Base-by-base conservation (phyloP, 2,113 vertebrate species). In the Theristicus caerulescens region DNA sequence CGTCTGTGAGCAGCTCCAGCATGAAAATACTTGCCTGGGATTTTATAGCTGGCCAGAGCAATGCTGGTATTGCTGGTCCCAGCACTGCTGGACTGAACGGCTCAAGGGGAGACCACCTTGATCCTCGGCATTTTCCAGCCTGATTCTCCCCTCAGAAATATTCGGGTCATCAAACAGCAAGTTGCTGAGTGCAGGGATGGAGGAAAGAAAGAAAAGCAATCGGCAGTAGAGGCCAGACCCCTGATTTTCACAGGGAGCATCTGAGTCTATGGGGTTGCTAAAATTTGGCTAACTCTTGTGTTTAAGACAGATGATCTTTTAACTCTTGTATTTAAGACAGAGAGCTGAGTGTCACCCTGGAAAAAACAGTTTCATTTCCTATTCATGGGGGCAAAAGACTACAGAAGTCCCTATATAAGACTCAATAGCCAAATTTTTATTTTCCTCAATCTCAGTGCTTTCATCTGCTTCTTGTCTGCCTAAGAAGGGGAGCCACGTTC, bases 151-250 rank as follows among this genome's bases (percentile, higher is more conserved):
- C 29, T 26, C 54, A 40, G 52, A 73, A 93, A 73, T 40, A 65
- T 38, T 34, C 38, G 27, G 10, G 13, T 21, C 18, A 61, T 29
- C 26, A 64, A 84, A 59, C 3, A 69, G 3, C 22, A 36, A 34
- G 29, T 9, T 70, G 36, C 34, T 46, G 36, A 83, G 10, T 24
- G 40, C 21, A 74, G 40, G 21, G 44, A 44, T 20, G 27, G 49
- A 44, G 40, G 19, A 64, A 84, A 74, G 52, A 57, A 82, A 31
- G 34, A 29, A 86, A 82, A 76, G 3, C 16, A 25, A 25, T 24
- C 2, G 0, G 34, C 27, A 66, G 8, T 11, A 18, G 21, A 29
- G 29, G 21, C 9, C 8, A 12, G 25, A 32, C 1, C 4, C 10
- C 5, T 49, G 12, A 20, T 73, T 77, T 84, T 67, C 44, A 73